Evolutionary conservation across 1,140 invertebrate species (phyloP).

Genomic region (Vollenhovia emeryi): DNA sequence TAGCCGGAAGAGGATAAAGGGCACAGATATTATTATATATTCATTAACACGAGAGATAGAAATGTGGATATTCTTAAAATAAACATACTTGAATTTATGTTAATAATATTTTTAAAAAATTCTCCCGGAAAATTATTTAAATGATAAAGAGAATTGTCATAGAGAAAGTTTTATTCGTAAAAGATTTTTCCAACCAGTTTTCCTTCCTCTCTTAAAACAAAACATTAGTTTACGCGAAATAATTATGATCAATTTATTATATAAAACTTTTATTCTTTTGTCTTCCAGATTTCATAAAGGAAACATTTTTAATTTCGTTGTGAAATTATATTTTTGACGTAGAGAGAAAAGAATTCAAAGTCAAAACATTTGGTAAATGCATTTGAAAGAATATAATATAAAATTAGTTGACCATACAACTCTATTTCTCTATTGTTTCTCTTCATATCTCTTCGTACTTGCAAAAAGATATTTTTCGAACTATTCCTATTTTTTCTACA

Average conservation of each 20-base stretch:
- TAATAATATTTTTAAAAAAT: background rate
- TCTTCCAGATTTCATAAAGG: background rate
- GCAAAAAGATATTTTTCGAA: no score
- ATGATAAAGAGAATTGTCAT: background rate
- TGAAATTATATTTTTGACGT: background rate
- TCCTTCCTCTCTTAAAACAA: background rate
- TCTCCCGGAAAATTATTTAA: background rate
- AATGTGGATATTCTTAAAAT: background rate
- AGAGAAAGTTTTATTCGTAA: background rate
- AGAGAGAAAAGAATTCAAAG: background rate
- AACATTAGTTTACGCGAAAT: background rate
- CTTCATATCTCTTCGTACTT: background rate
- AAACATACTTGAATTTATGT: background rate
- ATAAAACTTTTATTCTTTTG: background rate
- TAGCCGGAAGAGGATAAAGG: slow-evolving; percentile 10
- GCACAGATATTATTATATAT: slow-evolving; percentile 9
- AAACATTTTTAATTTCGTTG: background rate
- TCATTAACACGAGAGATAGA: background rate
- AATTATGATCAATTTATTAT: background rate
- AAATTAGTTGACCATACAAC: background rate
- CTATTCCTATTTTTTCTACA: background rate
- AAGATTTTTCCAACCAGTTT: background rate
- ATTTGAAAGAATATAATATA: background rate
- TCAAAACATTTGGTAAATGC: background rate
- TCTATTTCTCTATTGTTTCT: background rate